Evolutionary conservation across 2,888 invertebrate genomes (phyloP), one percentile per base, ranked within the genome.

Genomic region (Sturmia bella): DNA sequence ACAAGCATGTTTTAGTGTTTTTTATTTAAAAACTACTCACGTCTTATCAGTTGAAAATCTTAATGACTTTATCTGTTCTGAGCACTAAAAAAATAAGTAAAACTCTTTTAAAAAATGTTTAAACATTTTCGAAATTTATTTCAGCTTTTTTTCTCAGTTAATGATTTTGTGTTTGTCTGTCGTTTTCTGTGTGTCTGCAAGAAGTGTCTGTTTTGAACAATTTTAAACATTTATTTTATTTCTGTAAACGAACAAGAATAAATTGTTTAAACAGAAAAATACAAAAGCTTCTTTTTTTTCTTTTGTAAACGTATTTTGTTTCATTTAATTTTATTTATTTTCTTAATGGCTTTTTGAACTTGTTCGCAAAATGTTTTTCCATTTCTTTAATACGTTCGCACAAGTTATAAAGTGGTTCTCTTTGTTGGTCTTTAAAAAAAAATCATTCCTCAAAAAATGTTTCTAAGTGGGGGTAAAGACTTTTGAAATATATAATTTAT

Each of bases 281-380:
- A 45, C 64, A 59, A 17, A 48, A 43, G 68, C 45, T 52, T 73
- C 21, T 61, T 45, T 63, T 61, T 48, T 37, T 73, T 15, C 54
- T 45, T 63, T 61, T 48, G 15, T 37, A 11, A 27, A 32, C 32
- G 12, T 39, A 19, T 17, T 41, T 50, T 74, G 21, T 66, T 45
- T 45, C 27, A 48, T 75, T 66, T 70, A 57, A 66, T 64, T 75
- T 70, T 52, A 64, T 56, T 64, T 73, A 15, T 45, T 52, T 59
- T 63, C 69, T 69, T 76, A 76, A 76, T 76, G 54, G 61, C 69
- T 76, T 69, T 76, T 69, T 76, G 59, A 76, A 69, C 68, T 76
- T 76, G 61, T 76, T 76, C 59, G 37, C 61, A 56, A 61, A 66
- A 72, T 68, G 39, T 61, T 41, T 41, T 24, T 9, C 15, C 52